Conservation (phyloP, 2,113 vertebrate genomes). For the Gracilinanus agilis region DNA sequence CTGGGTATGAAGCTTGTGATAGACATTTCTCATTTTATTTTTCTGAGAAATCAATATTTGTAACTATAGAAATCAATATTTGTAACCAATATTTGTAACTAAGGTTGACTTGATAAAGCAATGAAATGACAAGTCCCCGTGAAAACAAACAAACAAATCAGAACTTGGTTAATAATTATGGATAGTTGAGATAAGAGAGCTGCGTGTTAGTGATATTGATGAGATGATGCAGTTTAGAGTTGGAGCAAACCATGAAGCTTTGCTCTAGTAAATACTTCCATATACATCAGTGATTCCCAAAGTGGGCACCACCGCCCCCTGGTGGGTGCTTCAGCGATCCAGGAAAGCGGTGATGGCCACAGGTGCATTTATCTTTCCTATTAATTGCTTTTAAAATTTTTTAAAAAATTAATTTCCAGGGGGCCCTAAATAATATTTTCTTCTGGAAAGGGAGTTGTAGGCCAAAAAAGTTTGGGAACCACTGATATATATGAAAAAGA, state of each 20-base stretch:
- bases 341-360: too few relatives aligned
- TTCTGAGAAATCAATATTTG: not conserved
- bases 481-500: too few relatives aligned
- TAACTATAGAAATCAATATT: not conserved
- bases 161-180: not conserved
- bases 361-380: too few relatives aligned
- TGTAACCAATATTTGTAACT: not conserved
- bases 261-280: too few relatives aligned
- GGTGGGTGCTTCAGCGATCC: too few relatives aligned
- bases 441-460: too few relatives aligned
- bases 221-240: not conserved
- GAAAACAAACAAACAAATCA: not conserved
- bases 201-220: not conserved
- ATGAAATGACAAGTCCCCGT: not conserved
- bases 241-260: not conserved
- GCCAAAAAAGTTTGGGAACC: too few relatives aligned
- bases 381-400: too few relatives aligned
- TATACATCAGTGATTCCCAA: too few relatives aligned
- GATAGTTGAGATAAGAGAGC: not conserved
- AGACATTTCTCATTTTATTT: not conserved
- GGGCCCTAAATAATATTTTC: too few relatives aligned
- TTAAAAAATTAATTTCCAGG: too few relatives aligned
- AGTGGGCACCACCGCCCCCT: too few relatives aligned
- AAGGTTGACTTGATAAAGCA: not conserved
- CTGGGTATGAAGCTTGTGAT: not conserved